These are phyloP conservation scores for Dolichopus griseipennis DNA, from an alignment of 2,888 invertebrate species.

Conservation along the genomic window DNA sequence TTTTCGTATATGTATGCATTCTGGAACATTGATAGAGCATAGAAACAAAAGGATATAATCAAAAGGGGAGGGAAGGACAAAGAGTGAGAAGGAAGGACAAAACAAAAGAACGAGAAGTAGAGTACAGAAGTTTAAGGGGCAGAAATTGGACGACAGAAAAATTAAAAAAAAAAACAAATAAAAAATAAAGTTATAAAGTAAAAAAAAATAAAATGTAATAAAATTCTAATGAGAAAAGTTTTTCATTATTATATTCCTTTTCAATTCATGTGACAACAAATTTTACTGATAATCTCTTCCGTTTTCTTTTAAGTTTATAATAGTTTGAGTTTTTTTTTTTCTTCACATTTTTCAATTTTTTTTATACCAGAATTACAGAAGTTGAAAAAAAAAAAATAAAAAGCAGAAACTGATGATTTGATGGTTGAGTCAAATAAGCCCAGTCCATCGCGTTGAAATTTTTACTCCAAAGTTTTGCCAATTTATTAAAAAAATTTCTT, in stretches of 20 bases:
- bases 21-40: too few species aligned
- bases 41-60: background rate
- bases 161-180: background rate
- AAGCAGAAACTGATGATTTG: background rate
- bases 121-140: background rate
- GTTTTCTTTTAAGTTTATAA: background rate
- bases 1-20: too few species aligned
- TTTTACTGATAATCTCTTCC: slow-evolving; percentile 2
- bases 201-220: background rate
- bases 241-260: slow-evolving; percentile 6
- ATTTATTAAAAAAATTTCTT: background rate
- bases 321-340: background rate
- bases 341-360: too few species aligned
- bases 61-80: background rate
- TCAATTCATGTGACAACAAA: slow-evolving; percentile 6
- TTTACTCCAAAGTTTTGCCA: background rate
- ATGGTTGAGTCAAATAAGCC: background rate
- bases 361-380: too few species aligned
- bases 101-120: background rate
- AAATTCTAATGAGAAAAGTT: slow-evolving; percentile 6
- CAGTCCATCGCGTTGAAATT: too few species aligned
- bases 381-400: too few species aligned
- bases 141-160: background rate
- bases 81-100: background rate
- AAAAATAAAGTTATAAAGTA: background rate